Evolutionary conservation across 2,888 invertebrate species (phyloP).

Genomic region (Sinopyrophorus schimmeli): DNA sequence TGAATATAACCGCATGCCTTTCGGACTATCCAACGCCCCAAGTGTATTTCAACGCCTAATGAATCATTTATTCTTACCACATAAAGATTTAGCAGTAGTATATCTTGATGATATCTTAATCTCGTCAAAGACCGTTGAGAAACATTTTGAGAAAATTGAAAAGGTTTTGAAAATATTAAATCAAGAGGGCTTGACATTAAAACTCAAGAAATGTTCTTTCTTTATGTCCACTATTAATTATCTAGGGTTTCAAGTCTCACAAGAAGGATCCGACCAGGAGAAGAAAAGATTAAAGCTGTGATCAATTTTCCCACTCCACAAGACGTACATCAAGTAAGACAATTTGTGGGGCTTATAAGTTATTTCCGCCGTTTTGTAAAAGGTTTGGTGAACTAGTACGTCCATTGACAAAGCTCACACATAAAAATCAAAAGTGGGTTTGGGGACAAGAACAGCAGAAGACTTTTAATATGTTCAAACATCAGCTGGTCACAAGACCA

Average conservation of each 20-base stretch:
- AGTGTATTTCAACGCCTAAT: slow-evolving; percentile 4
- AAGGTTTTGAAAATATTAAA: not conserved
- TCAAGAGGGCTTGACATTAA: slow-evolving; percentile 1
- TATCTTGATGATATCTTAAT: slow-evolving; percentile 5
- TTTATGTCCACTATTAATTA: slow-evolving; percentile 1
- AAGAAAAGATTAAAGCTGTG: too few relatives aligned
- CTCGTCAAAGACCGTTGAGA: not conserved
- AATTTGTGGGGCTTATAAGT: too few relatives aligned
- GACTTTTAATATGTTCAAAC: too few relatives aligned
- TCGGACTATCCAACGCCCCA: slow-evolving; percentile 42
- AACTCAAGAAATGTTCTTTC: slow-evolving; percentile 3
- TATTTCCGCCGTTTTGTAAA: too few relatives aligned
- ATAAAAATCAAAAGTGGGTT: too few relatives aligned
- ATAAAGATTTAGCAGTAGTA: slow-evolving; percentile 4
- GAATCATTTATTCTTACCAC: not conserved
- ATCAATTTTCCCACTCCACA: too few relatives aligned
- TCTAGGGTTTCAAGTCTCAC: slow-evolving; percentile 3
- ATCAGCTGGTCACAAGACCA: too few relatives aligned
- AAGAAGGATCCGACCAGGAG: too few relatives aligned
- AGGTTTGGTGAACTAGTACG: too few relatives aligned
- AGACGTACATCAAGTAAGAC: too few relatives aligned
- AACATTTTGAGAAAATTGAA: not conserved
- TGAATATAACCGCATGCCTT: slow-evolving; percentile 41
- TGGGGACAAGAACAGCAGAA: too few relatives aligned
- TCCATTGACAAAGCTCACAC: too few relatives aligned